These are phyloP conservation scores for Hapalemur alaotrensis DNA, from an alignment of 2,797 vertebrate genomes.

Conservation along the genomic window DNA sequence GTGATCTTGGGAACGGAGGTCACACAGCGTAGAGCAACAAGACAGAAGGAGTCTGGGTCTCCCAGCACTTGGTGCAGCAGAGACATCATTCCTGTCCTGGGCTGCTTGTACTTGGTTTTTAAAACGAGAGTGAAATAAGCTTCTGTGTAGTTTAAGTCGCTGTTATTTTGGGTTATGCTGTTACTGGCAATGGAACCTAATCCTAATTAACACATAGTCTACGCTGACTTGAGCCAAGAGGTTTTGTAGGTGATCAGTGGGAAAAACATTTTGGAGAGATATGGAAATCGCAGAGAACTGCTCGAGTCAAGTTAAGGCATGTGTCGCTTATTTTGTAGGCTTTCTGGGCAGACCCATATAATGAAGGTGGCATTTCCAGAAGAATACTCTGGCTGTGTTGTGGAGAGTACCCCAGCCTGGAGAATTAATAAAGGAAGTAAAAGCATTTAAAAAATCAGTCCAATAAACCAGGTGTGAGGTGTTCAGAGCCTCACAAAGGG, in stretches of 20 bases:
- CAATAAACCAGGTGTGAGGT: neutral
- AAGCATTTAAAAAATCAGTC: neutral
- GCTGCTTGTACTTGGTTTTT: neutral
- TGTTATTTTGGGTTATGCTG: slow-evolving; percentile 38
- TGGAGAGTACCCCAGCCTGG: neutral
- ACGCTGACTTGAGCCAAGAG: slow-evolving; percentile 46
- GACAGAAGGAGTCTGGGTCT: neutral
- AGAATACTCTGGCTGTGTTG: neutral
- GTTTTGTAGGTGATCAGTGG: slow-evolving; percentile 51
- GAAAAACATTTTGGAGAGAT: slow-evolving; percentile 18
- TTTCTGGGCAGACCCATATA: slow-evolving; percentile 34
- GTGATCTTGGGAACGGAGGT: neutral
- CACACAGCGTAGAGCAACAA: neutral
- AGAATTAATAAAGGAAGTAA: neutral
- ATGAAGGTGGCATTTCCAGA: slow-evolving; percentile 15
- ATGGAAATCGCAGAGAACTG: slow-evolving; percentile 9
- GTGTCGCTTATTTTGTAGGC: neutral
- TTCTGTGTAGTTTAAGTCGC: slow-evolving; percentile 32
- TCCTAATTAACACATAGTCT: slow-evolving; percentile 64
- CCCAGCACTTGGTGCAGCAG: neutral
- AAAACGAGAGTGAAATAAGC: slow-evolving; percentile 29
- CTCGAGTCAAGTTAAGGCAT: slow-evolving; percentile 56
- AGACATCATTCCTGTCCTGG: neutral
- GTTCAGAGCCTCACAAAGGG: neutral
- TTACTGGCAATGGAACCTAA: slow-evolving; percentile 59